Conservation (phyloP, 1,140 invertebrate genomes). For the Scaptomyza graminum region DNA sequence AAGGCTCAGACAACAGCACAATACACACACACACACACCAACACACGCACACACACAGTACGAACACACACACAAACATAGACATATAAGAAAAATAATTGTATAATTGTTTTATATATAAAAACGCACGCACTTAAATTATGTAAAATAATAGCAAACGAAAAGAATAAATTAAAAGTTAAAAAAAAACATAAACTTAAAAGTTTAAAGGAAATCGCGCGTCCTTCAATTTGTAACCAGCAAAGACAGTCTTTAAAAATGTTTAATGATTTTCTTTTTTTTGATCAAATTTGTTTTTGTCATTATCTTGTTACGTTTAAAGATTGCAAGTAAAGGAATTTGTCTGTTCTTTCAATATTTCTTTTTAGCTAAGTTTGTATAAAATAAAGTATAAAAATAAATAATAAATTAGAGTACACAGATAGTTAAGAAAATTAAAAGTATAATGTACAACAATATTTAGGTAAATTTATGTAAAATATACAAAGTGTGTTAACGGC, state of each 20-base stretch:
- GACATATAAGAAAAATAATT: slow-evolving; percentile 33
- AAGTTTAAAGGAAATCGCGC: slow-evolving; percentile 26
- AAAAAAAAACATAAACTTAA: slow-evolving; percentile 13
- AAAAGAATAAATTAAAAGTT: slow-evolving; percentile 50
- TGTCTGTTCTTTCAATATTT: slow-evolving; percentile 13
- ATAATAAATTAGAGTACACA: slow-evolving; percentile 6
- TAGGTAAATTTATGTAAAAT: slow-evolving; percentile 67
- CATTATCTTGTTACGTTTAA: slow-evolving; percentile 10
- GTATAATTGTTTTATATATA: slow-evolving; percentile 11
- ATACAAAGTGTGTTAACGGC: slow-evolving; percentile 65
- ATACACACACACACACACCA: slow-evolving; percentile 15
- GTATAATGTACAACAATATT: slow-evolving; percentile 70
- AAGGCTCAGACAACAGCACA: slow-evolving; percentile 17
- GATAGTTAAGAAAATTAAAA: slow-evolving; percentile 51
- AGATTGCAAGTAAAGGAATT: slow-evolving; percentile 8
- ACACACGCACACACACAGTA: slow-evolving; percentile 14
- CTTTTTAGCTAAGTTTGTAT: background rate
- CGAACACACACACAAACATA: slow-evolving; percentile 21
- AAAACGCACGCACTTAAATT: slow-evolving; percentile 42
- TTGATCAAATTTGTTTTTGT: background rate
- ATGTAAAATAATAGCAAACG: slow-evolving; percentile 37
- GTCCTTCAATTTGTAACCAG: background rate
- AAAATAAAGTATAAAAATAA: slow-evolving; percentile 54
- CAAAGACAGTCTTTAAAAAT: background rate
- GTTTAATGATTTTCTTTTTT: background rate